These are phyloP conservation scores for Pycnomerus fuliginosus DNA, from an alignment of 2,888 invertebrate genomes.

Conservation along the genomic window DNA sequence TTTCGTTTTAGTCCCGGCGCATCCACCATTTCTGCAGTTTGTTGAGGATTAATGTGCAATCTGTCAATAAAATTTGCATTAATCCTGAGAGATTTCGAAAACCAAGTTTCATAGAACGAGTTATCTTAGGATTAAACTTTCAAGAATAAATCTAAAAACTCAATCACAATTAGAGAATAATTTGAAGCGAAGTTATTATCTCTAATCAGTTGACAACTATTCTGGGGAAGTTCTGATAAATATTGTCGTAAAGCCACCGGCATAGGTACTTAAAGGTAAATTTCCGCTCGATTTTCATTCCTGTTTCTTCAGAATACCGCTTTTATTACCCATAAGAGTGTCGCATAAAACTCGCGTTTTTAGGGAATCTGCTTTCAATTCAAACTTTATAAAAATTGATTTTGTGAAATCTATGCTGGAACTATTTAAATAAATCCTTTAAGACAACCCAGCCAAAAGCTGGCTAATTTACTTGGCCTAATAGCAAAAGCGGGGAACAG, in stretches of 20 bases:
- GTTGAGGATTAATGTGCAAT: too few relatives aligned
- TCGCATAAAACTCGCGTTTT: too few relatives aligned
- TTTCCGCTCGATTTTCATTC: too few relatives aligned
- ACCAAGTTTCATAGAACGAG: too few relatives aligned
- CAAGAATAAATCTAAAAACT: constrained; percentile 9
- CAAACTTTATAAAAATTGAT: too few relatives aligned
- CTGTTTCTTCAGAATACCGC: too few relatives aligned
- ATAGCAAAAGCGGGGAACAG: constrained; percentile 12
- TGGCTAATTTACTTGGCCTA: constrained; percentile 13
- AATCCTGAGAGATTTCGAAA: constrained; percentile 10
- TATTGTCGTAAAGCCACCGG: constrained; percentile 8
- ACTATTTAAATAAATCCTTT: constrained; percentile 18
- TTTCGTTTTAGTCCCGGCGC: not conserved
- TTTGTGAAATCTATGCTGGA: too few relatives aligned
- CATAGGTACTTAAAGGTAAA: too few relatives aligned
- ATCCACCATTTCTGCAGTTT: too few relatives aligned
- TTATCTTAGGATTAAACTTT: constrained; percentile 8
- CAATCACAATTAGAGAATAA: constrained; percentile 10
- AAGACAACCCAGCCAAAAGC: constrained; percentile 9
- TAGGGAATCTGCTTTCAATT: too few relatives aligned
- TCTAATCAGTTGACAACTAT: constrained; percentile 12
- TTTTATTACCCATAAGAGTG: too few relatives aligned
- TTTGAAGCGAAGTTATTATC: constrained; percentile 8
- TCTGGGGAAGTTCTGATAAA: constrained; percentile 11
- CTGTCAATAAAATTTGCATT: constrained; percentile 16